phyloP scores from a whole-genome alignment of 2,888 invertebrate genomes.

The Polydrusus tereticollis region DNA sequence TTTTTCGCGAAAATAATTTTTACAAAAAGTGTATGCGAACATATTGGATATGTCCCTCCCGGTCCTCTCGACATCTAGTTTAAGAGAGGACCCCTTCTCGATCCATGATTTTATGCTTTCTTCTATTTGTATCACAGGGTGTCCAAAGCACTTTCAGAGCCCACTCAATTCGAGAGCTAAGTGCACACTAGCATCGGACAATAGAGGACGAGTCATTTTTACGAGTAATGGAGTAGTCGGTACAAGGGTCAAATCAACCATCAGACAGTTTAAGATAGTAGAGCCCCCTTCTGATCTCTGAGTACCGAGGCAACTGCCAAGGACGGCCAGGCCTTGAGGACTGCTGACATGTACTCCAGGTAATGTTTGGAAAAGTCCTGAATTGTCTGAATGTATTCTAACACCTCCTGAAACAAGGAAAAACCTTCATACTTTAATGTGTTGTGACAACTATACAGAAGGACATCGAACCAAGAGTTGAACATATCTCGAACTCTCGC shows the following conservation, averaged over 20 bases:
- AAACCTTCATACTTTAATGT: neutral
- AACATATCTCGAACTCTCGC: conserved; percentile 15
- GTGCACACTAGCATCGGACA: neutral
- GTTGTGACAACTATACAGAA: neutral
- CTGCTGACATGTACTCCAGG: too few species aligned
- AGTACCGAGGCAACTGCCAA: too few species aligned
- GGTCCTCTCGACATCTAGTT: neutral
- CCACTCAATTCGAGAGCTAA: conserved; percentile 13
- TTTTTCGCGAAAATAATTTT: conserved; percentile 4
- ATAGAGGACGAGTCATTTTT: neutral
- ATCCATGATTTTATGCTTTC: conserved; percentile 14
- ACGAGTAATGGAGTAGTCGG: neutral
- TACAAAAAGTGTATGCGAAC: neutral
- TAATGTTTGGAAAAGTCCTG: neutral
- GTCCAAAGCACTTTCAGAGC: conserved; percentile 26
- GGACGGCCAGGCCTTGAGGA: too few species aligned
- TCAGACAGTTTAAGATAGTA: too few species aligned
- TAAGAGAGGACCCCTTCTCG: too few species aligned
- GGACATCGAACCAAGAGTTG: conserved; percentile 20
- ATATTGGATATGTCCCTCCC: neutral
- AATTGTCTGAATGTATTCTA: neutral
- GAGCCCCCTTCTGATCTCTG: too few species aligned
- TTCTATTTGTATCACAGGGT: conserved; percentile 17
- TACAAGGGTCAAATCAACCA: too few species aligned
- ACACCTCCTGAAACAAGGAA: neutral